Base-by-base conservation (phyloP, 2,888 invertebrate genomes). In the Dolomedes plantarius region DNA sequence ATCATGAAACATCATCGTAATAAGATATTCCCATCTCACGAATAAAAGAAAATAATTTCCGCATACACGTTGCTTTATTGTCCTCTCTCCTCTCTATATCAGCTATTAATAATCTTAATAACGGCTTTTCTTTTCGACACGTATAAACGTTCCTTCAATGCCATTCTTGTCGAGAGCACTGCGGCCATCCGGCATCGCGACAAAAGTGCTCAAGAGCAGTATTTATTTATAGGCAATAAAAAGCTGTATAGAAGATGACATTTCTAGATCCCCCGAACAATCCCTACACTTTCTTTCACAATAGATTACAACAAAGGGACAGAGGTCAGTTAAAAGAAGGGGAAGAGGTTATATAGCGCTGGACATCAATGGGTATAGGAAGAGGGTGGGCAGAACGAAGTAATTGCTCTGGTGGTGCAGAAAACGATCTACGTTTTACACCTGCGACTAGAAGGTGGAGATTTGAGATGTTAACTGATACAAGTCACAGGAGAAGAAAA, bases 371-470 rank as follows among this genome's bases (percentile, higher is more conserved):
- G 46, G 36, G 62, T 39, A 31, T 19, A 32, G n/a, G 16, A 36
- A n/a, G 6, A 32, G 19, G n/a, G 77, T 64, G n/a, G 16, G 28
- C 56, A 32, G 56, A 72, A 65, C 65, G 79, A 64, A 72, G 79
- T 64, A 79, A 79, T 79, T 41, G 32, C 27, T 79, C 65, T 79
- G 41, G 32, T 29, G 39, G 69, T 6, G 16, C n/a, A 71, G 62
- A 78, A 64, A 65, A 67, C 46, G 41, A 73, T 73, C 73, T 32
- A 32, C 19, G 7, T 67, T 73, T 80, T 80, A 73, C 80, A 80
- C 80, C 65, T 80, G 80, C 73, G 80, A 28, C 80, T 29, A 29
- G n/a, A 23, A 5, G 13, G 36, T 16, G 72, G 5, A 2, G 9
- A 46, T 6, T 79, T 29, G n/a, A 50, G n/a, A 28, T 56, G 72